Percentiles rank a stretch among this genome's conserved stretches.
Conservation (phyloP, 2,797 vertebrate species). For the Macrochelys suwanniensis region DNA sequence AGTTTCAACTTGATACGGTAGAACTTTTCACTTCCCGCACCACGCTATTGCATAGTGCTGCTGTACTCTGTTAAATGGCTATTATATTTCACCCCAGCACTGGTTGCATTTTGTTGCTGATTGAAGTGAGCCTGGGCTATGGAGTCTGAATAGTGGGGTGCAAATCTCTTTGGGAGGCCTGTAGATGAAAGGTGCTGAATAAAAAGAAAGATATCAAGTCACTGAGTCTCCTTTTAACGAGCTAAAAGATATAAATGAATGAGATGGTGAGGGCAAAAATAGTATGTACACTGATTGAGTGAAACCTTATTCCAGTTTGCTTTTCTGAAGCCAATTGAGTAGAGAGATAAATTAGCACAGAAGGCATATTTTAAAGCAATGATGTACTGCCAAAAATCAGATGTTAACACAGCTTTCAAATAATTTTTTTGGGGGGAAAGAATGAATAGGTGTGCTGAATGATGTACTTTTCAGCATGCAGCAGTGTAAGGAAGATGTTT, state of each 20-base stretch:
- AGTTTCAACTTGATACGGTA: not conserved
- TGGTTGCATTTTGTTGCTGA: not conserved
- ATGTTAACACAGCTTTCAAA: not conserved
- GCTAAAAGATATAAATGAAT: conserved; percentile 57
- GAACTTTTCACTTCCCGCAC: not conserved
- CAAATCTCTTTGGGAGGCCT: not conserved
- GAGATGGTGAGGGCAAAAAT: conserved; percentile 46
- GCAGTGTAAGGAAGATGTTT: conserved; percentile 41
- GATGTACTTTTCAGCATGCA: too few relatives aligned
- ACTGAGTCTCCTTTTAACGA: conserved; percentile 22
- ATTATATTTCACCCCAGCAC: not conserved
- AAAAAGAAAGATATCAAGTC: not conserved
- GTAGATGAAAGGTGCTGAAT: not conserved
- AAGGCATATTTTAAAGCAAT: conserved; percentile 71
- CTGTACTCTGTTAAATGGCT: not conserved
- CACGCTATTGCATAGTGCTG: not conserved
- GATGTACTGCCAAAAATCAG: conserved; percentile 73
- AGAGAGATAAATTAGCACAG: conserved; percentile 65
- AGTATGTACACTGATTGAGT: conserved; percentile 51
- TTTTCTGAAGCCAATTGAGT: conserved; percentile 71
- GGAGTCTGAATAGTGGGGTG: not conserved
- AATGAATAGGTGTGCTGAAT: too few relatives aligned
- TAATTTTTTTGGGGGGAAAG: too few relatives aligned
- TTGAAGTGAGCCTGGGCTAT: not conserved
- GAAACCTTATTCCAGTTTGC: conserved; percentile 61